phyloP scores from a whole-genome alignment of 1,140 invertebrate genomes.

The Drosophila malerkotliana region DNA sequence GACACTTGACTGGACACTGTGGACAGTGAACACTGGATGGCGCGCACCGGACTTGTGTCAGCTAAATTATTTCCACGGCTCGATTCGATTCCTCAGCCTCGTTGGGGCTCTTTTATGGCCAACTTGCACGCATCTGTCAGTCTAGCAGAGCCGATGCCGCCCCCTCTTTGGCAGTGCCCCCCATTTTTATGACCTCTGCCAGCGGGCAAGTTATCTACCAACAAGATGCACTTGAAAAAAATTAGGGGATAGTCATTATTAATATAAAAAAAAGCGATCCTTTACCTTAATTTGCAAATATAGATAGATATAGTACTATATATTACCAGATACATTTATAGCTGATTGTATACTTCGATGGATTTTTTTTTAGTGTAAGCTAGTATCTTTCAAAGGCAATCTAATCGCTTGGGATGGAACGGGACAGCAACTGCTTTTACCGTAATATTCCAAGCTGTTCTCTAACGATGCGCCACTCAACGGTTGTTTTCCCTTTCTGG shows the following conservation, averaged over 20 bases:
- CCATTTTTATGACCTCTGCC: constrained; percentile 47
- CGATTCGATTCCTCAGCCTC: constrained; percentile 56
- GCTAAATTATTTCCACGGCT: constrained; percentile 73
- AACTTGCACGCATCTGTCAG: constrained; percentile 79
- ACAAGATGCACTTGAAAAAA: constrained; percentile 21
- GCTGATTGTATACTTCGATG: too few relatives aligned
- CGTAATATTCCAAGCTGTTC: constrained; percentile 56
- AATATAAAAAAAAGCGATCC: not conserved
- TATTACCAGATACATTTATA: too few relatives aligned
- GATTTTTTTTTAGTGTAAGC: constrained; percentile 3
- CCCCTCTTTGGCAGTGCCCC: constrained; percentile 12
- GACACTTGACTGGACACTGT: constrained; percentile 49
- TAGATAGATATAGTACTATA: too few relatives aligned
- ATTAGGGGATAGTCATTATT: not conserved
- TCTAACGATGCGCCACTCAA: constrained; percentile 72
- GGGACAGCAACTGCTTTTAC: constrained; percentile 48
- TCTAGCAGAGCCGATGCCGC: constrained; percentile 24
- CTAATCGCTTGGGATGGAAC: constrained; percentile 58
- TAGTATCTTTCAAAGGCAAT: constrained; percentile 71
- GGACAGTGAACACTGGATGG: constrained; percentile 51
- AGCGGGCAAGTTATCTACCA: constrained; percentile 34
- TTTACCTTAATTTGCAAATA: too few relatives aligned
- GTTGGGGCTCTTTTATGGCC: constrained; percentile 74
- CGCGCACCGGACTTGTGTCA: constrained; percentile 48
- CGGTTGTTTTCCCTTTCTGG: constrained; percentile 84